These are phyloP conservation scores for Caenorhabditis uteleia DNA, from an alignment of 2,888 invertebrate genomes.

Conservation along the genomic window DNA sequence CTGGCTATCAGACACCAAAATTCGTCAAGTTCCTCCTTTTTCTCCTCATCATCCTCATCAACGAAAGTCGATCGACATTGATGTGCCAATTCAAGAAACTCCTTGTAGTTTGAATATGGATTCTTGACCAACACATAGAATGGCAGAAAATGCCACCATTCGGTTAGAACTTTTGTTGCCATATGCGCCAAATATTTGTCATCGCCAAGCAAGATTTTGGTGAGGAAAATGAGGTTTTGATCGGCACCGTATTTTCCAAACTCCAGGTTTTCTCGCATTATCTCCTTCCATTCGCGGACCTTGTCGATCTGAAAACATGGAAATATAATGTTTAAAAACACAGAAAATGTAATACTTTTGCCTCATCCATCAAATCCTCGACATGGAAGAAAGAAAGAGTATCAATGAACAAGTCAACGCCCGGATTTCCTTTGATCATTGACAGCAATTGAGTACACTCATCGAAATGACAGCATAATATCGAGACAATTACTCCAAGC, in stretches of 20 bases:
- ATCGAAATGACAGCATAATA: conserved; percentile 38
- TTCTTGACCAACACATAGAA: conserved; percentile 40
- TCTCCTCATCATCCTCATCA: conserved; percentile 7
- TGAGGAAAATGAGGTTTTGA: conserved; percentile 32
- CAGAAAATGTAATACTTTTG: conserved; percentile 5
- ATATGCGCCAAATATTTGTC: conserved; percentile 24
- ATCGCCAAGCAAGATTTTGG: conserved; percentile 34
- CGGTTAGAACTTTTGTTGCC: conserved; percentile 13
- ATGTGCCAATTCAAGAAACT: conserved; percentile 30
- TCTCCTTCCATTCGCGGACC: conserved; percentile 34
- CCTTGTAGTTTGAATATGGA: conserved; percentile 21
- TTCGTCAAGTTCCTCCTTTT: conserved; percentile 10
- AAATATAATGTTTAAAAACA: not conserved
- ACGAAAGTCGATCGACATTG: conserved; percentile 17
- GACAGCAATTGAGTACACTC: conserved; percentile 23
- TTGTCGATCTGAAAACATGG: conserved; percentile 14
- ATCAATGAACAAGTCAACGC: conserved; percentile 25
- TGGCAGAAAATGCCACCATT: conserved; percentile 51
- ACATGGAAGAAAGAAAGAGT: conserved; percentile 26
- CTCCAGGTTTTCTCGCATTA: conserved; percentile 16
- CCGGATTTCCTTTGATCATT: conserved; percentile 8
- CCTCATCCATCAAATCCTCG: conserved; percentile 33
- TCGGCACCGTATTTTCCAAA: conserved; percentile 24
- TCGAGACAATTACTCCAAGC: conserved; percentile 18
- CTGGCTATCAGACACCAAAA: conserved; percentile 31